Conservation (phyloP, 2,888 invertebrate species). For the Phasia obesa region DNA sequence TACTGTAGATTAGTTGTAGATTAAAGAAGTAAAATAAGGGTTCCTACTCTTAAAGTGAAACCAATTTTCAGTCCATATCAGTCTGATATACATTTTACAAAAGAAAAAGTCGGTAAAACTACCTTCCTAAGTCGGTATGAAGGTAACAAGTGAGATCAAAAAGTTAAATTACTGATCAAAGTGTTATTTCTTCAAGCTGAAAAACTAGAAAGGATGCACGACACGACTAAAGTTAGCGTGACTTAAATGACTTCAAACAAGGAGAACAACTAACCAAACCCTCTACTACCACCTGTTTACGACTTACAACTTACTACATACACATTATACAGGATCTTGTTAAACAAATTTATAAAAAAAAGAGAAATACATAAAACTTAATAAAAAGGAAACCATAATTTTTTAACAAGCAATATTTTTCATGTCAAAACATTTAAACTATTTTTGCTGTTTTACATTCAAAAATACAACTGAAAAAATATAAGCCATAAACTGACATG, state of each 20-base stretch:
- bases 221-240: constrained; percentile 62
- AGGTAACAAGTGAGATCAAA: constrained; percentile 38
- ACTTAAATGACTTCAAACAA: constrained; percentile 52
- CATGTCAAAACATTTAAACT: constrained; percentile 68
- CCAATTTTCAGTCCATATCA: too few species aligned
- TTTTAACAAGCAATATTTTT: constrained; percentile 65
- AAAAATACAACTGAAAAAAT: not conserved
- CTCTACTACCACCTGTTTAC: constrained; percentile 71
- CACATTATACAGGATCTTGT: constrained; percentile 47
- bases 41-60: too few species aligned
- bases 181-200: constrained; percentile 14
- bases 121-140: too few species aligned
- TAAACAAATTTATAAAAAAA: constrained; percentile 12
- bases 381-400: constrained; percentile 68
- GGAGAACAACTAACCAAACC: constrained; percentile 62
- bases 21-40: too few species aligned
- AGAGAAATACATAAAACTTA: constrained; percentile 17
- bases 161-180: constrained; percentile 38
- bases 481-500: constrained; percentile 18
- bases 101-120: too few species aligned
- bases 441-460: constrained; percentile 59
- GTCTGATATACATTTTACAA: too few species aligned
- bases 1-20: too few species aligned
- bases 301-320: constrained; percentile 42
- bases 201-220: constrained; percentile 30